Percentiles rank a stretch among this genome's conserved stretches.
These are phyloP conservation scores for Myotis yumanensis DNA, from an alignment of 2,113 vertebrate species.

Conservation along the genomic window DNA sequence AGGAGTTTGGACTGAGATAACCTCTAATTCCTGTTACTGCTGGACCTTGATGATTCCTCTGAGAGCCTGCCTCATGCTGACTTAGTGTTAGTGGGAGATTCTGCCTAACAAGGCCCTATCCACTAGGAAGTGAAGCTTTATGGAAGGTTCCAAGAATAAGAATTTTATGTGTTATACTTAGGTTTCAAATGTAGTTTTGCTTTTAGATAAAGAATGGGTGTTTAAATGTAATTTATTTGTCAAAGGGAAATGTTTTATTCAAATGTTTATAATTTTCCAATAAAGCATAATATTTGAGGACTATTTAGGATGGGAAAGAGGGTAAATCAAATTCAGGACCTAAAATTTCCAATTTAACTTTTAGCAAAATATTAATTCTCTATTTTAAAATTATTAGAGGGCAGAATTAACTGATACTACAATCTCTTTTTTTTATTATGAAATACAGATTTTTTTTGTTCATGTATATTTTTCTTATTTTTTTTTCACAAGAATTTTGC, in stretches of 20 bases:
- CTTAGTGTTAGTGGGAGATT: not conserved
- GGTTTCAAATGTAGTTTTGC: not conserved
- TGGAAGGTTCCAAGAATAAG: not conserved
- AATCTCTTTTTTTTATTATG: not conserved
- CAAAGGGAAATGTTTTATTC: not conserved
- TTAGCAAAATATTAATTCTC: not conserved
- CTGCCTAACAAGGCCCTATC: not conserved
- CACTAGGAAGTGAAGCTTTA: not conserved
- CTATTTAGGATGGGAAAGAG: not conserved
- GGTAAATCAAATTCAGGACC: not conserved
- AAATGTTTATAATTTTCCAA: conserved; percentile 5
- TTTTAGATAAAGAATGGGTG: not conserved
- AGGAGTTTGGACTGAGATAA: not conserved
- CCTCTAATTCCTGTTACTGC: not conserved
- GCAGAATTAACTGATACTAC: not conserved
- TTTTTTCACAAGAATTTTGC: not conserved
- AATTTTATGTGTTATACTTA: not conserved
- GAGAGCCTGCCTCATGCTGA: not conserved
- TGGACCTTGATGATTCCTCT: not conserved
- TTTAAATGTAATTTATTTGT: not conserved
- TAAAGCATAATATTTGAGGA: not conserved
- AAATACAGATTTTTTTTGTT: not conserved
- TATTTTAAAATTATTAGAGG: not conserved
- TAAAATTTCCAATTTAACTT: not conserved
- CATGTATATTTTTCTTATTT: conserved; percentile 18